phyloP scores from a whole-genome alignment of 2,113 vertebrate species.

The Oreochromis spilurus region DNA sequence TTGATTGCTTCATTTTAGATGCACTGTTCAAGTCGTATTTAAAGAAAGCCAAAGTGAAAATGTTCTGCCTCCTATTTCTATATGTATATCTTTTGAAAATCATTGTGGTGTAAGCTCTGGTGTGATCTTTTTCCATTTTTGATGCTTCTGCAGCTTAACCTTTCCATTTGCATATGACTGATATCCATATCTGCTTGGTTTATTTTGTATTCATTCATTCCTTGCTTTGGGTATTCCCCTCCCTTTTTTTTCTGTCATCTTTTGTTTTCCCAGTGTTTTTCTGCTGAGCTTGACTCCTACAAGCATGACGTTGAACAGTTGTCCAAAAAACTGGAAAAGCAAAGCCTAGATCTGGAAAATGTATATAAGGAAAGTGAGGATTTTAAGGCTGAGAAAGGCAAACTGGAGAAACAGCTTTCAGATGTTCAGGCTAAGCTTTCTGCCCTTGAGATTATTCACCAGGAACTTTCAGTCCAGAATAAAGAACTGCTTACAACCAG shows the following conservation, averaged over 20 bases:
- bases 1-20: not conserved
- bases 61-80: conserved; percentile 8
- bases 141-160: conserved; percentile 56
- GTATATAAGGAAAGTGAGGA: conserved; percentile 74
- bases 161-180: conserved; percentile 55
- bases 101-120: conserved; percentile 20
- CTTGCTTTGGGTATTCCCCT: conserved; percentile 56
- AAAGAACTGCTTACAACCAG: conserved; percentile 73
- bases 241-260: conserved; percentile 61
- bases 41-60: conserved; percentile 33
- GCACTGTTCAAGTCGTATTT: not conserved
- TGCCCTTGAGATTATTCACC: conserved; percentile 67
- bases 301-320: conserved; percentile 85
- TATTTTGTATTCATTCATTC: conserved; percentile 61
- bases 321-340: conserved; percentile 83
- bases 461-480: conserved; percentile 67
- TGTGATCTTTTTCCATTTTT: conserved; percentile 27
- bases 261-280: conserved; percentile 88
- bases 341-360: conserved; percentile 81
- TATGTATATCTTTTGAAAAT: not conserved
- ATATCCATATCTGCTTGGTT: conserved; percentile 51
- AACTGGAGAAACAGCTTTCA: conserved; percentile 72
- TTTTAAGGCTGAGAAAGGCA: conserved; percentile 77
- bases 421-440: conserved; percentile 72
- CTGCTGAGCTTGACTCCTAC: conserved; percentile 87